Evolutionary conservation across 1,140 invertebrate species (phyloP), one percentile per base, ranked within the genome.

Genomic region (Philopotamus ludificatus): DNA sequence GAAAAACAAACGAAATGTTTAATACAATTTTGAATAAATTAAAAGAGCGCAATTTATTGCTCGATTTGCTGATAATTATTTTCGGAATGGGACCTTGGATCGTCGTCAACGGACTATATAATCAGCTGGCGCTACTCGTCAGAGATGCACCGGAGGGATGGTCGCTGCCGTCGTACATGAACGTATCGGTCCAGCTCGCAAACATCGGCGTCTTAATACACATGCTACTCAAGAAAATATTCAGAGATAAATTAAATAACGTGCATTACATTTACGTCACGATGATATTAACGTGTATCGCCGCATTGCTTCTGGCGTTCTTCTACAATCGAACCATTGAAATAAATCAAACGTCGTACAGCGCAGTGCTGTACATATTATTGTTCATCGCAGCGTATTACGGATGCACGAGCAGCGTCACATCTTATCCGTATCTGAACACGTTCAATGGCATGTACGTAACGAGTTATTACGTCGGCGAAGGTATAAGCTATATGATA

Each of bases 1-100:
- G n/a, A n/a, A n/a, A n/a, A n/a, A n/a, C n/a, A n/a, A n/a, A n/a
- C n/a, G n/a, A n/a, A n/a, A n/a, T n/a, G n/a, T n/a, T n/a, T n/a
- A n/a, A n/a, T n/a, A n/a, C n/a, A n/a, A n/a, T n/a, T n/a, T n/a
- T n/a, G n/a, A n/a, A n/a, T n/a, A n/a, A n/a, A n/a, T n/a, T n/a
- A n/a, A n/a, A n/a, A n/a, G 44, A 20, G 16, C 7, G 44, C 4
- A 12, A 47, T 15, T 7, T 47, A 4, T 7, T 15, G 7, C 7
- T 91, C 7, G 88, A 92, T 73, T 66, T 86, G 21, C 76, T 94
- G 23, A 85, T 90, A 49, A 81, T 87, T 58, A 78, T 90, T 63
- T 95, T 95, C 79, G 94, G 93, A 20, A 83, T 94, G 15, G 88
- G 89, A 66, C 88, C 93, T 10, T 97, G 94, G 94, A 82, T 96